Percentiles rank a stretch among this genome's conserved stretches.
These are phyloP conservation scores for Neoaliturus tenellus DNA, from an alignment of 2,888 invertebrate genomes.

Conservation along the genomic window DNA sequence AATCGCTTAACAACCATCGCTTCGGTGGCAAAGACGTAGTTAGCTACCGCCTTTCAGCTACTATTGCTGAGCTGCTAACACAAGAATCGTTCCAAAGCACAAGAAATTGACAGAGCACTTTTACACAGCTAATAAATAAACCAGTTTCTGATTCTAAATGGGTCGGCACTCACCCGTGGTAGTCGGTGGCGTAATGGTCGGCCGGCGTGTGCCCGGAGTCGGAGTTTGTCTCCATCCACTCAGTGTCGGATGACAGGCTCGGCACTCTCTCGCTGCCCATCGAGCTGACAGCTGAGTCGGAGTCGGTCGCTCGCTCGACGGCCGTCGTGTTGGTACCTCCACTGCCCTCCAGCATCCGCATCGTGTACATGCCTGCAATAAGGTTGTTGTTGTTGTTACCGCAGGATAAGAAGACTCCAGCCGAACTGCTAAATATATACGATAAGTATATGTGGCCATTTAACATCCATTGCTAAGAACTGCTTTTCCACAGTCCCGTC, in stretches of 20 bases:
- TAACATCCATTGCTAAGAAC: too few species aligned
- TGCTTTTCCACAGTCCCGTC: too few species aligned
- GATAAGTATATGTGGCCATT: too few species aligned
- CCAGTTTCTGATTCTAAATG: too few species aligned
- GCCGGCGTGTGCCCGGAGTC: slow-evolving; percentile 84
- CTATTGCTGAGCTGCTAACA: too few species aligned
- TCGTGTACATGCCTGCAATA: slow-evolving; percentile 87
- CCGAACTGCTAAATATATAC: slow-evolving; percentile 72
- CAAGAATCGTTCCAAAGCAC: too few species aligned
- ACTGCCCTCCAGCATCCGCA: slow-evolving; percentile 87
- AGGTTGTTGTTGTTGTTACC: slow-evolving; percentile 73
- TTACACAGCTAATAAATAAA: too few species aligned
- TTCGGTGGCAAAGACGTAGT: too few species aligned
- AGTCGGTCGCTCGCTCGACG: slow-evolving; percentile 80
- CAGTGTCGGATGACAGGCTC: slow-evolving; percentile 91
- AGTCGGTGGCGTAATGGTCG: slow-evolving; percentile 84
- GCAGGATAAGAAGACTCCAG: too few species aligned
- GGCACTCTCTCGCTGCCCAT: slow-evolving; percentile 95
- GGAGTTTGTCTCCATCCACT: slow-evolving; percentile 92
- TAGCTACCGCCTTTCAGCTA: too few species aligned
- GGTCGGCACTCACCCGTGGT: slow-evolving; percentile 69
- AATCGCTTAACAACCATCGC: too few species aligned
- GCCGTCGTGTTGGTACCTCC: slow-evolving; percentile 71
- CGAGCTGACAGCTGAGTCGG: slow-evolving; percentile 94
- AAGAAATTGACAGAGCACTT: too few species aligned